Evolutionary conservation across 1,140 invertebrate genomes (phyloP).

Genomic region (Saccostrea echinata): DNA sequence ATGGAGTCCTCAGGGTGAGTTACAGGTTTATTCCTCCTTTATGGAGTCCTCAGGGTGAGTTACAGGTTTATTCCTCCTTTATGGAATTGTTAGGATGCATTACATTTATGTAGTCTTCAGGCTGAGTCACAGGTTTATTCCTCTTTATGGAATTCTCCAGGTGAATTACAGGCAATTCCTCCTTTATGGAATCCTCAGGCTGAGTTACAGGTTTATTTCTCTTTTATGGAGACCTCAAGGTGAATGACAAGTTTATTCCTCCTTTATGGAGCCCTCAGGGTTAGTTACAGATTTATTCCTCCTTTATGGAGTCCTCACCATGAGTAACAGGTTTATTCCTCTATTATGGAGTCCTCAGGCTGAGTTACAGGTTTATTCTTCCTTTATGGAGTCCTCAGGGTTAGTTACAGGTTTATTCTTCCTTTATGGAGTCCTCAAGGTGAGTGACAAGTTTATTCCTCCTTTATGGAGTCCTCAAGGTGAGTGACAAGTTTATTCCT

Average conservation of each 20-base stretch:
- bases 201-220: conserved; percentile 9
- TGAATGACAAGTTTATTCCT: too few relatives aligned
- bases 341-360: conserved; percentile 88
- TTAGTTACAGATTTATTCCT: conserved; percentile 81
- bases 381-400: too few relatives aligned
- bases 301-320: conserved; percentile 88
- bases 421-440: too few relatives aligned
- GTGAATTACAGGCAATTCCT: too few relatives aligned
- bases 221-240: not conserved
- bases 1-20: conserved; percentile 85
- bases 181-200: too few relatives aligned
- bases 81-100: conserved; percentile 81
- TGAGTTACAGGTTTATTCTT: conserved; percentile 59
- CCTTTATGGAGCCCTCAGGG: conserved; percentile 88
- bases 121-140: conserved; percentile 78
- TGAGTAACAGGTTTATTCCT: conserved; percentile 81
- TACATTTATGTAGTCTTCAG: conserved; percentile 82
- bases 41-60: conserved; percentile 85
- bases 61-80: conserved; percentile 85
- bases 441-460: not conserved
- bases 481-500: too few relatives aligned
- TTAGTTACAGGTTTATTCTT: too few relatives aligned
- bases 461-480: not conserved
- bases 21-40: conserved; percentile 85
- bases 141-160: too few relatives aligned